Percentiles rank a stretch among this genome's conserved stretches.
Evolutionary conservation across 1,140 invertebrate genomes (phyloP).

Genomic region (Neotoxoptera formosana): DNA sequence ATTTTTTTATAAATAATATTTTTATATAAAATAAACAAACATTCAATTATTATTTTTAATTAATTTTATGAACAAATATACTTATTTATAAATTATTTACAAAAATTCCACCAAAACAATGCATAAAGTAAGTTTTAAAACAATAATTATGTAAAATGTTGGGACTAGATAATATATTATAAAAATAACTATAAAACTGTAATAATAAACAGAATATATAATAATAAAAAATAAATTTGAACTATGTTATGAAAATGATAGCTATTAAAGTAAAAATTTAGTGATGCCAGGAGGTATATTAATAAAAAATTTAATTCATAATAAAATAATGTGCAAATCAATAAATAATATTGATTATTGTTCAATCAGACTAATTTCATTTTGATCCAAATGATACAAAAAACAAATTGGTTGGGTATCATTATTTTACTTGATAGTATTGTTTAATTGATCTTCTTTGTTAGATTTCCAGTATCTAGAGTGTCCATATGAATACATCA

Average conservation of each 20-base stretch:
- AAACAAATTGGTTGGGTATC: neutral
- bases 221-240: conserved; percentile 55
- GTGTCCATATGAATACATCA: conserved; percentile 19
- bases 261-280: neutral
- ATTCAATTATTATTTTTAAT: neutral
- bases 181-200: conserved; percentile 56
- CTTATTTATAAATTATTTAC: conserved; percentile 56
- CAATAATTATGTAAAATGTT: conserved; percentile 47
- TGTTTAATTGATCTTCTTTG: conserved; percentile 49
- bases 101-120: conserved; percentile 54
- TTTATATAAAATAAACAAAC: neutral
- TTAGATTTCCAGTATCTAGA: conserved; percentile 28
- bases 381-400: conserved; percentile 44
- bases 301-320: conserved; percentile 54
- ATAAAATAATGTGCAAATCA: conserved; percentile 54
- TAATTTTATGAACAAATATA: conserved; percentile 46
- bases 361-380: conserved; percentile 45
- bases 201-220: conserved; percentile 45
- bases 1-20: neutral
- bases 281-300: conserved; percentile 7
- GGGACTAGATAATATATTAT: conserved; percentile 53
- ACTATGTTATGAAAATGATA: conserved; percentile 37
- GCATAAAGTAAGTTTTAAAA: conserved; percentile 50
- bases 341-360: conserved; percentile 49
- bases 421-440: conserved; percentile 28